Base-by-base conservation (phyloP, 2,888 invertebrate genomes). In the Oscheius myriophilus region DNA sequence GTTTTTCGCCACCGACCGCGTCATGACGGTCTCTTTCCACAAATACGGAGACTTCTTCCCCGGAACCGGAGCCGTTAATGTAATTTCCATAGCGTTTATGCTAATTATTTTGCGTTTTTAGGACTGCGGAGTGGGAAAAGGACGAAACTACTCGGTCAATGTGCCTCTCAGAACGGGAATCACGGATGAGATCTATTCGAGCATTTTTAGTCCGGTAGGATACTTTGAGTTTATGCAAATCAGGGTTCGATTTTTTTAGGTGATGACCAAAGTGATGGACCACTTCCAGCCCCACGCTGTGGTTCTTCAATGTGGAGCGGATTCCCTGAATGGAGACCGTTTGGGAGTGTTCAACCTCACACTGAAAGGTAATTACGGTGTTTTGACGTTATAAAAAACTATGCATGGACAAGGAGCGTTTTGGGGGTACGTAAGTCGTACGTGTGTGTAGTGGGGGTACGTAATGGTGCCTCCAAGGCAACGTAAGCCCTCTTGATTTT, bases 41-140 rank as follows among this genome's bases (percentile, higher is more conserved):
- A 98, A 98, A 87, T 98, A 98, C 88, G 98, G 98, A 63, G 96
- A 98, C 88, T 98, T 97, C 88, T 99, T 99, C 88, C 98, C 98
- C 21, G 96, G 96, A 54, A 97, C 96, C 66, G 96, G 94, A 87
- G 90, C 91, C 86, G 87, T 91, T 45, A 88, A 90, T 84, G 79
- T 80, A 2, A 55, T 55, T 39, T 51, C 18, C 18, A 16, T 2
- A 23, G 3, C 16, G 2, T 59, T 63, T 63, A 16, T 16, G 21
- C 12, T 7, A 51, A 39, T 63, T 51, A 41, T 2, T 45, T 16
- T 25, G 11, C 57, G 33, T 9, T 39, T 69, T 54, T 43, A 80
- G 85, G 91, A 91, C 84, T 90, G 91, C 81, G 91, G 91, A 61
- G 91, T 91, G 49, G 91, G 91, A 0, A 90, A 90, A 81, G 98